A percentile compares a stretch with the other conserved stretches of the same genome.
phyloP scores from a whole-genome alignment of 37 sponge, comb jelly and placozoan genomes.

The Aplysina aerophoba region DNA sequence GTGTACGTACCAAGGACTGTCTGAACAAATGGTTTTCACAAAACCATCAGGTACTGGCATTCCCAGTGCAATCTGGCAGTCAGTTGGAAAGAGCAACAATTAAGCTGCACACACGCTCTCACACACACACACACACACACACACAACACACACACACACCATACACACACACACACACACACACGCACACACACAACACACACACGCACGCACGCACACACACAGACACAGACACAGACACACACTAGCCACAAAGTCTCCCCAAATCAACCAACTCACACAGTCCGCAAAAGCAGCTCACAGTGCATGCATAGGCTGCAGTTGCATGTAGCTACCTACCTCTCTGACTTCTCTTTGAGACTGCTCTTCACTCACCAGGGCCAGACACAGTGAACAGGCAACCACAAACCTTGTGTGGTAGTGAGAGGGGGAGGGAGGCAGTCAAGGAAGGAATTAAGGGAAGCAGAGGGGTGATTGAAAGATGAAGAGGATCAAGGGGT shows the following conservation, averaged over 20 bases:
- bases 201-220: background rate
- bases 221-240: slow-evolving; percentile 4
- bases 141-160: too few relatives aligned
- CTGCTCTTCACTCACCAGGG: background rate
- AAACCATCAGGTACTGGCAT: too few relatives aligned
- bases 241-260: background rate
- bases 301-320: background rate
- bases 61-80: too few relatives aligned
- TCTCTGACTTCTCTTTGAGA: background rate
- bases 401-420: background rate
- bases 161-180: too few relatives aligned
- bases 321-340: background rate
- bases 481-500: background rate
- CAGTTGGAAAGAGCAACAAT: too few relatives aligned
- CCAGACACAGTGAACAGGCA: background rate
- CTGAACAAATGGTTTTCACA: too few relatives aligned
- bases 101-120: too few relatives aligned
- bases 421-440: background rate
- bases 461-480: background rate
- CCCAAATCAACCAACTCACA: too few relatives aligned
- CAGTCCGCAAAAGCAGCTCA: background rate
- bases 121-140: too few relatives aligned
- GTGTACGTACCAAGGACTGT: too few relatives aligned
- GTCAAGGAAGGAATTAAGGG: too few relatives aligned
- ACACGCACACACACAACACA: too few relatives aligned